Conservation (phyloP, 2,888 invertebrate species). For the Calameuta idolon region DNA sequence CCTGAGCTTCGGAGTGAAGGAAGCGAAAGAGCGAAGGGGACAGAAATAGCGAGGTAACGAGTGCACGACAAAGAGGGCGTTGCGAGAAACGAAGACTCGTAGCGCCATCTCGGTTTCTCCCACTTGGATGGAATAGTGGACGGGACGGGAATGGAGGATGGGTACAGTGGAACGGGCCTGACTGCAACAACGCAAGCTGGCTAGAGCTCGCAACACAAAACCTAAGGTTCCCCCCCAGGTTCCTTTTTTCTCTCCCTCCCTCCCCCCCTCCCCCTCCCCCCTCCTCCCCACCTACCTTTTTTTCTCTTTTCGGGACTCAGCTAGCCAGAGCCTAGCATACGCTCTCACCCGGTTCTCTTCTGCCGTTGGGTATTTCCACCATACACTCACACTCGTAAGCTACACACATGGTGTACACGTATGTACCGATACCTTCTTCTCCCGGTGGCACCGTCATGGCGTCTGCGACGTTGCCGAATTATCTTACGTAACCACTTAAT, state of each 20-base stretch:
- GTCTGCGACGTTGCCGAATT: conserved; percentile 63
- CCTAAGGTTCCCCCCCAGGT: conserved; percentile 40
- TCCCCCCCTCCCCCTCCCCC: too few relatives aligned
- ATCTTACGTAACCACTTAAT: conserved; percentile 54
- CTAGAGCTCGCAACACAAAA: conserved; percentile 51
- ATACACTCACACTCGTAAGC: conserved; percentile 33
- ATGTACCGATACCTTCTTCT: background rate
- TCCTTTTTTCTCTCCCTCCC: conserved; percentile 17
- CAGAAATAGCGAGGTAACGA: conserved; percentile 42
- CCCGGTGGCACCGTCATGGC: conserved; percentile 44
- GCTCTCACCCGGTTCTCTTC: conserved; percentile 25
- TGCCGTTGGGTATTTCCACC: conserved; percentile 54
- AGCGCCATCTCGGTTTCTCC: conserved; percentile 48
- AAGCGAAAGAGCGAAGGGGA: conserved; percentile 37
- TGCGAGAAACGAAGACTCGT: background rate
- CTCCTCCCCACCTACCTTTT: conserved; percentile 24
- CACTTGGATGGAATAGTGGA: conserved; percentile 33
- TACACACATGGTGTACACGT: background rate
- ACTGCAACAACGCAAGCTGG: conserved; percentile 39
- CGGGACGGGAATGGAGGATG: conserved; percentile 30
- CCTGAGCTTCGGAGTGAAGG: conserved; percentile 44
- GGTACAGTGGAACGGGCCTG: conserved; percentile 35
- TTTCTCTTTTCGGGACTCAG: conserved; percentile 37
- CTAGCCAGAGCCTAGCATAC: conserved; percentile 49
- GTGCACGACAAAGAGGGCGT: conserved; percentile 26